Evolutionary conservation across 2,113 vertebrate species (phyloP), one percentile per base, ranked within the genome.

Genomic region (Ochotona princeps): DNA sequence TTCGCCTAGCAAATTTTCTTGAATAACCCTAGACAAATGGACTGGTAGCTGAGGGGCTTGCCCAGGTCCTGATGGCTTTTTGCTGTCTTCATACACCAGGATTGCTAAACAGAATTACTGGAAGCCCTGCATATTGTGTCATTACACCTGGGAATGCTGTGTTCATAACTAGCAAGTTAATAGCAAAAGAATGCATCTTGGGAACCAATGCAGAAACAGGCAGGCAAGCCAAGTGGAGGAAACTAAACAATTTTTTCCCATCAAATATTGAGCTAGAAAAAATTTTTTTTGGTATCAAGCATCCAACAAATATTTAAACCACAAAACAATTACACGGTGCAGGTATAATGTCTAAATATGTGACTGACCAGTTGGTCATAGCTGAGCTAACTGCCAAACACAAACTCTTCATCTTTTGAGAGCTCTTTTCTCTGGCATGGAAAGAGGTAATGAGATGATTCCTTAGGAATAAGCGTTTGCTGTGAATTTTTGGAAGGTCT

Each of bases 261-360:
- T 51, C 38, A 73, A 86, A 73, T 66, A n/a, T 32, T 73, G 78
- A 93, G 26, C 72, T 86, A 88, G 61, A 84, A 90, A 93, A 82
- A 79, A 44, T 78, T 57, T 93, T 82, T 93, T n/a, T 70, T 83
- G 82, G 61, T 61, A 89, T 61, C 65, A 94, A 89, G 89, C 92
- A 89, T 94, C 87, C 91, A 87, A 90, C 87, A 96, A 96, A 89
- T 91, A 93, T 85, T 93, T 79, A 83, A 89, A 70, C 72, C 80
- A 86, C 28, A 78, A 65, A 96, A 76, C 66, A 81, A 72, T 81
- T 88, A 25, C 9, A 8, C 25, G 54, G 80, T 6, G 0, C 32
- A 35, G 23, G 51, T 26, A 26, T 4, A 85, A 92, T 17, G 25
- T 84, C 78, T 83, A 91, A 89, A 61, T 74, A 28, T 44, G 87